Conservation (phyloP, 2,113 vertebrate genomes). For the Ceuthmochares aereus region DNA sequence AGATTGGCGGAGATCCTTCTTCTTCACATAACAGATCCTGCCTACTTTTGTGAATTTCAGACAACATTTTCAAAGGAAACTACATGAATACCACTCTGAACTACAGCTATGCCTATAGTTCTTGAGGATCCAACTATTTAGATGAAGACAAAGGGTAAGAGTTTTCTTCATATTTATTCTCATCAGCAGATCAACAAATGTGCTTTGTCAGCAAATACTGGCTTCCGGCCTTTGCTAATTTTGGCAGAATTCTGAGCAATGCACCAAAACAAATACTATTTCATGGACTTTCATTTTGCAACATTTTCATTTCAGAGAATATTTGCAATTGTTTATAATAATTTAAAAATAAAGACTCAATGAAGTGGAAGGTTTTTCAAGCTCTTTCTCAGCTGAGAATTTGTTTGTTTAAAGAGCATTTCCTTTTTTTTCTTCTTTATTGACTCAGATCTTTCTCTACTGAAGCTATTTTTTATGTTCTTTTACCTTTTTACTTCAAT, state of each 20-base stretch:
- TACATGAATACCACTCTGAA: not conserved
- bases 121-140: not conserved
- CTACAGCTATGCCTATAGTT: not conserved
- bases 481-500: not conserved
- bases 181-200: not conserved
- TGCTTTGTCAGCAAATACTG: not conserved
- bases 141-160: not conserved
- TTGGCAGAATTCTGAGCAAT: not conserved
- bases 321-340: not conserved
- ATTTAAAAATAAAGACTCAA: not conserved
- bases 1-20: conserved; percentile 10
- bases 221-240: not conserved
- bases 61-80: not conserved
- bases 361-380: not conserved
- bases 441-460: not conserved
- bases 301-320: not conserved
- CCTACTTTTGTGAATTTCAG: not conserved
- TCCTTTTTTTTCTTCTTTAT: not conserved
- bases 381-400: not conserved
- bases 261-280: not conserved
- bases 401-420: not conserved
- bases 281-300: not conserved
- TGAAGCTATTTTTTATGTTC: not conserved
- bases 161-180: not conserved
- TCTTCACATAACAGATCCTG: not conserved